phyloP scores from a whole-genome alignment of 2,113 vertebrate genomes.

The Lasiurus cinereus region DNA sequence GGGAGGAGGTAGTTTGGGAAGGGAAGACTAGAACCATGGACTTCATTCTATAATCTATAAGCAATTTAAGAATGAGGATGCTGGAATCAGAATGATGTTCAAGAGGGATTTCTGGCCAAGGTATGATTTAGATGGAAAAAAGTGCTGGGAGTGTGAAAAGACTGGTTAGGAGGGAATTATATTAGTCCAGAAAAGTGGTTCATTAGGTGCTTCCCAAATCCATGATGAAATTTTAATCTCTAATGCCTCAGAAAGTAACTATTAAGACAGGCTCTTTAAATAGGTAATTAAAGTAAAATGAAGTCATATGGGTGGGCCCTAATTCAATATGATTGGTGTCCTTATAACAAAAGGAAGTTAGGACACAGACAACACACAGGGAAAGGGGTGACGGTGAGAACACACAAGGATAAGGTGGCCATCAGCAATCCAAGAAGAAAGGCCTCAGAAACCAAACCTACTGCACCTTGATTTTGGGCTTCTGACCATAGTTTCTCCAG shows the following conservation, averaged over 20 bases:
- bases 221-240: background rate
- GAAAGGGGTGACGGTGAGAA: background rate
- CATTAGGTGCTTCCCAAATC: background rate
- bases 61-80: background rate
- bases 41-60: background rate
- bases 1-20: background rate
- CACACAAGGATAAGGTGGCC: background rate
- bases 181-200: background rate
- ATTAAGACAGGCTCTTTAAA: too few species aligned
- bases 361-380: background rate
- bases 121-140: conserved; percentile 2
- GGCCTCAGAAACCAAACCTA: background rate
- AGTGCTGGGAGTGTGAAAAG: background rate
- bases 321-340: too few species aligned
- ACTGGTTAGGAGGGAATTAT: background rate
- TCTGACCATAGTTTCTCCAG: background rate
- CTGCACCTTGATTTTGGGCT: background rate
- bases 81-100: background rate
- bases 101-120: background rate
- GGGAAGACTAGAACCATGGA: background rate
- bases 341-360: too few species aligned
- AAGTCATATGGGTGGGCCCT: too few species aligned
- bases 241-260: background rate
- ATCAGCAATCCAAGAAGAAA: background rate
- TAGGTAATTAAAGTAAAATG: too few species aligned